Conservation (phyloP, 1,140 invertebrate species). For the Dendrolimus kikuchii region DNA sequence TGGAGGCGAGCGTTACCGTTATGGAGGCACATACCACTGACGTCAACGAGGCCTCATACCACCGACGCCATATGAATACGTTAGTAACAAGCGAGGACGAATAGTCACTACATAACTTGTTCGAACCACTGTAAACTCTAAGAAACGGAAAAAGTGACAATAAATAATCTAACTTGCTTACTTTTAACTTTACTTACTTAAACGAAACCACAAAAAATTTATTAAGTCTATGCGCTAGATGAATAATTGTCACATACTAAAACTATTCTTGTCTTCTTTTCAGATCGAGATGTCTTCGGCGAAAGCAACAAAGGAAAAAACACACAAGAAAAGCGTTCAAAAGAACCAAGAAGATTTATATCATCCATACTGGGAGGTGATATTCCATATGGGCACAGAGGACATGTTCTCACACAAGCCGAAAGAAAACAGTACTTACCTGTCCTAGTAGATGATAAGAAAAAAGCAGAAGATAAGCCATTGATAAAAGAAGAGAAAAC, state of each 20-base stretch:
- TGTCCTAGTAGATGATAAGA: slow-evolving; percentile 59
- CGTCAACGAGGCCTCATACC: slow-evolving; percentile 62
- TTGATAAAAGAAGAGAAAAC: slow-evolving; percentile 64
- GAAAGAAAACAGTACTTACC: slow-evolving; percentile 86
- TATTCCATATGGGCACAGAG: slow-evolving; percentile 79
- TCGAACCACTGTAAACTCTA: no score
- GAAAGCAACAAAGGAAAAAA: slow-evolving; percentile 42
- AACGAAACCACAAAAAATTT: no score
- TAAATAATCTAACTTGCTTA: no score
- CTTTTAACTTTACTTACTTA: no score
- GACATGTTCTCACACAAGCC: slow-evolving; percentile 82
- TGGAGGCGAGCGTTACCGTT: slow-evolving; percentile 65
- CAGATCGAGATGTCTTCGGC: slow-evolving; percentile 68
- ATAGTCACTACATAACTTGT: slow-evolving; percentile 22
- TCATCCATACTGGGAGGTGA: slow-evolving; percentile 84
- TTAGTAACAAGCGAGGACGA: slow-evolving; percentile 43
- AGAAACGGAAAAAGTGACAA: no score
- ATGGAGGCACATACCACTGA: slow-evolving; percentile 68
- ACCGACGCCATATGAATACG: slow-evolving; percentile 56
- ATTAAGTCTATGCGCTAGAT: neutral
- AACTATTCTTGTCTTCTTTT: slow-evolving; percentile 21
- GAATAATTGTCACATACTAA: slow-evolving; percentile 1
- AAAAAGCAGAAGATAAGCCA: slow-evolving; percentile 58
- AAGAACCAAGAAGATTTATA: slow-evolving; percentile 78
- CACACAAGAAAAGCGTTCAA: slow-evolving; percentile 41